Percentiles rank a stretch among this genome's conserved stretches.
These are phyloP conservation scores for Carcharodon carcharias DNA, from an alignment of 2,797 vertebrate species.

Conservation along the genomic window DNA sequence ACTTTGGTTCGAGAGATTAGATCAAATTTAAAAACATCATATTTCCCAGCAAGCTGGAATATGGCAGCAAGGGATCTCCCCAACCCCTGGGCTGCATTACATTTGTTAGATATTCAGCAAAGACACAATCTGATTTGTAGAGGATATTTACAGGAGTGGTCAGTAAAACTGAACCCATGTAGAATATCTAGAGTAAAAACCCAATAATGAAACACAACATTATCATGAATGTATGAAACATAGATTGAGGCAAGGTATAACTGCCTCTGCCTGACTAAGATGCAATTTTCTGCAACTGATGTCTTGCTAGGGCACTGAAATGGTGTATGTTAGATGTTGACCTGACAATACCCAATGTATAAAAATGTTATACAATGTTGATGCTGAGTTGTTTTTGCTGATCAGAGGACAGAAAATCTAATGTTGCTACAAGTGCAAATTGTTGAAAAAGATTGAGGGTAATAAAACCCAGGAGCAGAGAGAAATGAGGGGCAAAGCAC, in stretches of 20 bases:
- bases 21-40: no score
- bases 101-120: no score
- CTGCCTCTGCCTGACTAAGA: not conserved
- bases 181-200: not conserved
- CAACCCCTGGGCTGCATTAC: no score
- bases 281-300: not conserved
- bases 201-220: not conserved
- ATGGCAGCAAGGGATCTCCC: no score
- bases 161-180: not conserved
- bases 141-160: not conserved
- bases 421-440: not conserved
- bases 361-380: not conserved
- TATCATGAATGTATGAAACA: not conserved
- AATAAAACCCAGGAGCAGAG: not conserved
- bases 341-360: not conserved
- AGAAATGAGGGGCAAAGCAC: not conserved
- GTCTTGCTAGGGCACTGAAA: not conserved
- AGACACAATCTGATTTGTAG: not conserved
- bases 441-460: not conserved
- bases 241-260: not conserved
- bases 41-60: no score
- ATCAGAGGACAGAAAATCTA: not conserved
- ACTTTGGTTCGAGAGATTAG: not conserved
- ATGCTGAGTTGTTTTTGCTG: not conserved
- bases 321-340: not conserved